Conservation (phyloP, 2,888 invertebrate species). For the Achlya flavicornis region DNA sequence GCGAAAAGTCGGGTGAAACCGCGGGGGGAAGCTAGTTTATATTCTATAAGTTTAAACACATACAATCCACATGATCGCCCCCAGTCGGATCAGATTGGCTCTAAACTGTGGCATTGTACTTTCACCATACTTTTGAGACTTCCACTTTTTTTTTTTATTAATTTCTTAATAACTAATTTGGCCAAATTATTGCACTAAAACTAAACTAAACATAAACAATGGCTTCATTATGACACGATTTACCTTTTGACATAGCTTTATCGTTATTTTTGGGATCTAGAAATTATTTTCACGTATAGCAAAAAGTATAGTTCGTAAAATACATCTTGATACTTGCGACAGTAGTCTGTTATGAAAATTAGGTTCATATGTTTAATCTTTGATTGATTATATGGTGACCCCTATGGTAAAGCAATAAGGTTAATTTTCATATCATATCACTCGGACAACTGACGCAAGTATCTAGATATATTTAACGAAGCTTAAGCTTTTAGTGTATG, state of each 20-base stretch:
- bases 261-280: constrained; percentile 20
- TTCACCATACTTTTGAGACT: constrained; percentile 14
- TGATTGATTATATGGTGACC: too few species aligned
- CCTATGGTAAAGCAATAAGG: too few species aligned
- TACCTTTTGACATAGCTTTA: constrained; percentile 13
- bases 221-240: constrained; percentile 23
- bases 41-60: too few species aligned
- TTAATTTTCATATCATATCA: too few species aligned
- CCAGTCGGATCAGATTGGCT: constrained; percentile 35
- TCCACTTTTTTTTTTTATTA: constrained; percentile 21
- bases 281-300: constrained; percentile 1
- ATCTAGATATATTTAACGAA: too few species aligned
- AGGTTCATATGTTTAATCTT: too few species aligned
- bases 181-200: constrained; percentile 68
- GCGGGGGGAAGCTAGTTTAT: too few species aligned
- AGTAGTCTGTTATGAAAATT: too few species aligned
- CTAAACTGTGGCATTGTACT: constrained; percentile 54
- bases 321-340: too few species aligned
- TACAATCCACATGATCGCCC: constrained; percentile 34
- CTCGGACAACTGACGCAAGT: too few species aligned
- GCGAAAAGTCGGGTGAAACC: too few species aligned
- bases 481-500: too few species aligned
- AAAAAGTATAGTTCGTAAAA: neutral
- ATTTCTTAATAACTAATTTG: constrained; percentile 53
- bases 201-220: constrained; percentile 19